These are phyloP conservation scores for Palythoa grandis DNA, from an alignment of 92 coral and sea anemone genomes.

Conservation along the genomic window DNA sequence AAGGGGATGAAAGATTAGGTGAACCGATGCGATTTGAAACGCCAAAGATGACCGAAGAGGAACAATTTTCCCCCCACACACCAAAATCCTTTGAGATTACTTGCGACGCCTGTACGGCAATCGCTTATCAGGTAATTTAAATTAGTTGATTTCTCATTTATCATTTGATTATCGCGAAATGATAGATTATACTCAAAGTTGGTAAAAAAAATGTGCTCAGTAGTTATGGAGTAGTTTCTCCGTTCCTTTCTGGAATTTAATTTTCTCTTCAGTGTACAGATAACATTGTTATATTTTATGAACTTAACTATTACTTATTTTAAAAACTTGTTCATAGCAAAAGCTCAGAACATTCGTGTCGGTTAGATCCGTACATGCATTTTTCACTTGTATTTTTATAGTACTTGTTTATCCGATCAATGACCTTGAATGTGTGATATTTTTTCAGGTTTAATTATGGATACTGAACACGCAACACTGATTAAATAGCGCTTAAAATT, in stretches of 20 bases:
- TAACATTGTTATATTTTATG: no score
- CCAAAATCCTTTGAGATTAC: slow-evolving; percentile 92
- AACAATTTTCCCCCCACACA: slow-evolving; percentile 93
- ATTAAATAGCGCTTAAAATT: neutral
- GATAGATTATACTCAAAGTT: no score
- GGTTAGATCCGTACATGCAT: neutral
- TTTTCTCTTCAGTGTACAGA: no score
- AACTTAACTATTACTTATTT: no score
- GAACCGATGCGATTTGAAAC: slow-evolving; percentile 98
- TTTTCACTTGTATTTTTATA: neutral
- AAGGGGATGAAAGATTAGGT: slow-evolving; percentile 54
- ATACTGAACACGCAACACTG: neutral
- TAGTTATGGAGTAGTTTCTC: no score
- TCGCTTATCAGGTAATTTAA: slow-evolving; percentile 81
- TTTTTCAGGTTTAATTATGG: neutral
- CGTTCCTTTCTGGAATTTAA: no score
- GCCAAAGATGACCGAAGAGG: slow-evolving; percentile 94
- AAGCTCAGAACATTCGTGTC: neutral
- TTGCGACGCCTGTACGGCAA: slow-evolving; percentile 96
- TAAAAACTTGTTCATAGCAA: neutral
- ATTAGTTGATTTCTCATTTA: neutral
- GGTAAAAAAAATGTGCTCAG: no score
- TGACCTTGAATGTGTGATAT: neutral
- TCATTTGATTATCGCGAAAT: no score
- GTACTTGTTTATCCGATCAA: neutral